Evolutionary conservation across 2,888 invertebrate genomes (phyloP).

Genomic region (Omphaloscelis lunosa): DNA sequence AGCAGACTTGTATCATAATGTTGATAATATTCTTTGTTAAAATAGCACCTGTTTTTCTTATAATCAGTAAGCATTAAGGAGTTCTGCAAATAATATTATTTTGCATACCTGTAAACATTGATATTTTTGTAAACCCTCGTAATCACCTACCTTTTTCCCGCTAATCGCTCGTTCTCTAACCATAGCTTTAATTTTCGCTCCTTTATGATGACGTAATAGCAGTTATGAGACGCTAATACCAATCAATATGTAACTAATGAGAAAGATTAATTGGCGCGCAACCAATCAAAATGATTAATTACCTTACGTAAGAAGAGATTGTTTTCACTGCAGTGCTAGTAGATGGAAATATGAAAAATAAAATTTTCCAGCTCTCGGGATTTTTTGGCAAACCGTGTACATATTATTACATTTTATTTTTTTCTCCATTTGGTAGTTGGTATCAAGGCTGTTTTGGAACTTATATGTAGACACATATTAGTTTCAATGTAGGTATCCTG

Average conservation of each 20-base stretch:
- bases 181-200: conserved; percentile 1
- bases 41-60: neutral
- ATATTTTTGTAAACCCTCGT: neutral
- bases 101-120: neutral
- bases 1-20: too few relatives aligned
- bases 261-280: conserved; percentile 49
- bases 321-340: conserved; percentile 6
- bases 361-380: neutral
- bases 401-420: conserved; percentile 32
- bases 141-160: neutral
- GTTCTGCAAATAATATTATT: neutral
- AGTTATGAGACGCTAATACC: conserved; percentile 37
- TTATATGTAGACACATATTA: too few relatives aligned
- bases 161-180: neutral
- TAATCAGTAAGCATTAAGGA: neutral
- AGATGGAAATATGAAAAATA: neutral
- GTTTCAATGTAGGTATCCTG: conserved; percentile 34
- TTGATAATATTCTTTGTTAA: neutral
- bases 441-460: conserved; percentile 13
- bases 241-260: conserved; percentile 53
- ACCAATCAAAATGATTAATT: conserved; percentile 46
- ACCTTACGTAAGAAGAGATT: neutral
- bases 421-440: neutral
- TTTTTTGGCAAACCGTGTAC: conserved; percentile 37
- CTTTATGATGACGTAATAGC: conserved; percentile 34